Percentiles rank a stretch among this genome's conserved stretches.
phyloP scores from a whole-genome alignment of 1,140 invertebrate genomes.

The Eumaeus atala region DNA sequence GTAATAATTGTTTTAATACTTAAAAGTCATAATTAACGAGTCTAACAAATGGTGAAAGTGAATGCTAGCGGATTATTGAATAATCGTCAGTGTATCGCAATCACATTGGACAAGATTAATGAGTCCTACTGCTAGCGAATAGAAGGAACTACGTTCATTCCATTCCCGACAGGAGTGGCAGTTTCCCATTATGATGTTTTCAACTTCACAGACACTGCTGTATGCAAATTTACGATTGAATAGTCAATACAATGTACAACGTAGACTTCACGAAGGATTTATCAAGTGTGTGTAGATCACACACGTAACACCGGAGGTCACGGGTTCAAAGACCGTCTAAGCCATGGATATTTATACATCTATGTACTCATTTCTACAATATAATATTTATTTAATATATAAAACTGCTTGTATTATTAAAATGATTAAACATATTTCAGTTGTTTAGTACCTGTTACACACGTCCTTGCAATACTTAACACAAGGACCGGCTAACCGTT shows the following conservation, averaged over 20 bases:
- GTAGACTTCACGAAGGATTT: background rate
- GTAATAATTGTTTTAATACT: no score
- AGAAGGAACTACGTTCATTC: conserved; percentile 28
- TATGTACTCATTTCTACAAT: no score
- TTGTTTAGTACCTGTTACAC: no score
- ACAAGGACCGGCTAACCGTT: no score
- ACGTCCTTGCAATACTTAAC: no score
- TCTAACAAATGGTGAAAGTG: background rate
- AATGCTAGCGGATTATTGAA: conserved; percentile 33
- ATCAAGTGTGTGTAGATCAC: no score
- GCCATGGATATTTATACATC: no score
- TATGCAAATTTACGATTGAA: conserved; percentile 6
- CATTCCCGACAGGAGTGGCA: conserved; percentile 26
- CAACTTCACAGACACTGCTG: conserved; percentile 7
- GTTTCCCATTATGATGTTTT: conserved; percentile 23
- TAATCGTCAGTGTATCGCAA: conserved; percentile 45
- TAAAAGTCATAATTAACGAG: background rate
- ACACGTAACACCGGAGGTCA: no score
- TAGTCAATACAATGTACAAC: conserved; percentile 4
- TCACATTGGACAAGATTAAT: conserved; percentile 58
- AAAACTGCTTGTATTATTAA: no score
- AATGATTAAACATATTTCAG: no score
- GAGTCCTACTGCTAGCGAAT: conserved; percentile 35
- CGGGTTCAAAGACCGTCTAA: no score
- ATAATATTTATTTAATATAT: no score